Evolutionary conservation across 2,797 vertebrate genomes (phyloP), one percentile per base, ranked within the genome.

Genomic region (Pseudomugil gertrudae): DNA sequence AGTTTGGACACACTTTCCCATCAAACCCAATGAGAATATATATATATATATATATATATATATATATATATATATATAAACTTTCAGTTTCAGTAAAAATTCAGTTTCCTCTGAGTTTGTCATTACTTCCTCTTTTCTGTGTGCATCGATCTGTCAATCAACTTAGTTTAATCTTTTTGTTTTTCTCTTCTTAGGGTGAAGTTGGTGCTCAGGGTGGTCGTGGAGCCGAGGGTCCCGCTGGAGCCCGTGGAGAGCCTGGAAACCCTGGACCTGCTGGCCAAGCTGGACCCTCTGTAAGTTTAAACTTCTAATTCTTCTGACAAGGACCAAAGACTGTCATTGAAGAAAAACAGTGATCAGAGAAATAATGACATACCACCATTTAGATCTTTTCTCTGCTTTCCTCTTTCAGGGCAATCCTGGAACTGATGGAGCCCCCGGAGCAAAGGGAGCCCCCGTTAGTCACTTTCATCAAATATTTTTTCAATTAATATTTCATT

Each of bases 231-330:
- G 97, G 97, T 80, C 94, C 96, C 55, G 88, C 95, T 69, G 97
- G 97, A 91, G 86, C 94, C 53, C 97, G 97, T 50, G 97, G 97
- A 77, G 97, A 99, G 86, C 88, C 96, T 14, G 97, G 97, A 57
- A 94, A 95, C 87, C 95, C 97, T 5, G 97, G 98, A 84, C 96
- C 96, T 29, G 97, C 97, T 94, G 97, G 97, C 0, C 61, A 95
- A 56, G 92, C 97, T 57, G 97, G 97, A 81, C 93, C 95, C 26
- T 83, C 95, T 92, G 97, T 99, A 71, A 96, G 96, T 95, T 59
- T 38, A 14, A 70, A 57, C 0, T 2, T 9, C 1, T 43, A 3
- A 27, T 14, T 62, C 14, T 19, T 63, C 2, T 4, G 9, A 15
- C 29, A 4, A 0, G 23, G 9, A 21, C 7, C 9, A 51, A 5